Evolutionary conservation across 1,140 invertebrate genomes (phyloP).

Genomic region (Teleopsis dalmanni): DNA sequence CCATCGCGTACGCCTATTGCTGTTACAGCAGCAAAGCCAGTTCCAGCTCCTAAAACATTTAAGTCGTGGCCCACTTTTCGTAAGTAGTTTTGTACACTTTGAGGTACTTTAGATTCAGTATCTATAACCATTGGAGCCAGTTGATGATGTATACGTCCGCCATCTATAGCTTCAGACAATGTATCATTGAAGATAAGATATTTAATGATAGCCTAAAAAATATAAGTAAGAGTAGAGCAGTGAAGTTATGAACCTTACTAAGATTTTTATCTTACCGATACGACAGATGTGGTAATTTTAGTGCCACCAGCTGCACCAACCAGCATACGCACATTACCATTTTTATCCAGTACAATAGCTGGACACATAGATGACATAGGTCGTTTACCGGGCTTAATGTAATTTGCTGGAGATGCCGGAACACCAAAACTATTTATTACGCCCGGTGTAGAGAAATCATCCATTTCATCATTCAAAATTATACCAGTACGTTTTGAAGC

Average conservation of each 20-base stretch:
- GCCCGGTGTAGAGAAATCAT: constrained; percentile 85
- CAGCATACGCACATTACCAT: constrained; percentile 68
- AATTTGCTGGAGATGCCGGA: constrained; percentile 72
- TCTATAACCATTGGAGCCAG: constrained; percentile 73
- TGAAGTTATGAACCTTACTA: not conserved
- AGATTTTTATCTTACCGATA: constrained; percentile 35
- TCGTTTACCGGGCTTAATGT: constrained; percentile 75
- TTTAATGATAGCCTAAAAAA: constrained; percentile 55
- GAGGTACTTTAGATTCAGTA: constrained; percentile 21
- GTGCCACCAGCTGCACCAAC: constrained; percentile 89
- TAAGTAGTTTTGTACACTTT: constrained; percentile 31
- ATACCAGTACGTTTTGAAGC: constrained; percentile 78
- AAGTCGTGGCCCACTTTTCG: constrained; percentile 42
- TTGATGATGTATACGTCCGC: constrained; percentile 86
- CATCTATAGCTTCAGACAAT: constrained; percentile 73
- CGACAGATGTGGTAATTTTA: constrained; percentile 78
- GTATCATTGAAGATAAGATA: constrained; percentile 63
- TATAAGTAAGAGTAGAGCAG: not conserved
- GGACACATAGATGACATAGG: constrained; percentile 92
- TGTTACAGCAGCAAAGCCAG: constrained; percentile 48
- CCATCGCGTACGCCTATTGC: constrained; percentile 41
- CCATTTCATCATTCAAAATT: constrained; percentile 92
- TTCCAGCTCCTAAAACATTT: constrained; percentile 34
- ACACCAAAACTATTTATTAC: constrained; percentile 73
- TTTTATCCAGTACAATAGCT: constrained; percentile 66